Evolutionary conservation across 23 tunicate genomes (phyloP).

Genomic region (Styela clava): DNA sequence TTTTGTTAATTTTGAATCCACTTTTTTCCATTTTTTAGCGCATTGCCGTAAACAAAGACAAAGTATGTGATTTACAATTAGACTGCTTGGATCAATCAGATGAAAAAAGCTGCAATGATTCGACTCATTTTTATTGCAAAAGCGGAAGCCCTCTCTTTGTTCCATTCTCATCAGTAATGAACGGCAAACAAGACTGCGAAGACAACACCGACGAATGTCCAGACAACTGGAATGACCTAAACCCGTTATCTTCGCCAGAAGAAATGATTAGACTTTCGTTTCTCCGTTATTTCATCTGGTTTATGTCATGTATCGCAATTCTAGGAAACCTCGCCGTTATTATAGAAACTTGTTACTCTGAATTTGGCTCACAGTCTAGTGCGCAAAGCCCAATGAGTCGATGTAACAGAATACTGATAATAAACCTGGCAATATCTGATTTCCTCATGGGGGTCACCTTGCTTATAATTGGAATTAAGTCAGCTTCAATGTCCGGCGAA

Average conservation of each 20-base stretch:
- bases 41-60: neutral
- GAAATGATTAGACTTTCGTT: conserved; percentile 14
- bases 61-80: conserved; percentile 11
- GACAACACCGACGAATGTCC: conserved; percentile 51
- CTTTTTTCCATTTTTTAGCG: too few species aligned
- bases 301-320: conserved; percentile 29
- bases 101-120: conserved; percentile 31
- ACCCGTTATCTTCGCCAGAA: conserved; percentile 37
- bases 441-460: conserved; percentile 49
- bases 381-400: neutral
- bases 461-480: conserved; percentile 32
- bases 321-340: conserved; percentile 23
- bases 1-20: too few species aligned
- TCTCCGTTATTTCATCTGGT: conserved; percentile 28
- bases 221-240: conserved; percentile 5
- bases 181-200: conserved; percentile 39
- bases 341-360: neutral
- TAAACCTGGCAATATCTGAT: conserved; percentile 54
- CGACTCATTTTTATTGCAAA: conserved; percentile 47
- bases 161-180: conserved; percentile 11
- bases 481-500: conserved; percentile 22
- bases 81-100: conserved; percentile 45
- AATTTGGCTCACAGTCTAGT: neutral
- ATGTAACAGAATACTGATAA: conserved; percentile 32
- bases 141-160: conserved; percentile 41